Percentiles rank a stretch among this genome's conserved stretches.
Conservation (phyloP, 2,888 invertebrate genomes). For the Rhabditoides inermis region DNA sequence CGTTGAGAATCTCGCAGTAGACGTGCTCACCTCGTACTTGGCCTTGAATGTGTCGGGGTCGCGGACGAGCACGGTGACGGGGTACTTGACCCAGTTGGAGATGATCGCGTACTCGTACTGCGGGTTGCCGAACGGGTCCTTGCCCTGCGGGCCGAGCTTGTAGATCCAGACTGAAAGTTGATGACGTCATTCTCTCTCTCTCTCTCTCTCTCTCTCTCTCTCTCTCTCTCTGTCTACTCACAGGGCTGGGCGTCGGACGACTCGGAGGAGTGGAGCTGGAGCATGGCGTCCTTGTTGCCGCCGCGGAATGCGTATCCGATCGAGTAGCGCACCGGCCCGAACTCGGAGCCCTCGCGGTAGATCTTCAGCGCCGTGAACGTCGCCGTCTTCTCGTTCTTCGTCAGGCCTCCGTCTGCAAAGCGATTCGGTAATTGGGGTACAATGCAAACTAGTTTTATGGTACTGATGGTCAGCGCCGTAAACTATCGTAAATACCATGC, state of each 20-base stretch:
- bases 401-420: conserved; percentile 50
- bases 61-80: conserved; percentile 52
- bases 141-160: conserved; percentile 52
- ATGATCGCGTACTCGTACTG: conserved; percentile 53
- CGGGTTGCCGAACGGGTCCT: conserved; percentile 52
- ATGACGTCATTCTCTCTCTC: background rate
- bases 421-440: too few species aligned
- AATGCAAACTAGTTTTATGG: too few species aligned
- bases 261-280: conserved; percentile 51
- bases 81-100: conserved; percentile 53
- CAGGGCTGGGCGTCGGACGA: conserved; percentile 51
- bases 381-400: conserved; percentile 52
- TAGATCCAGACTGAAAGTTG: conserved; percentile 52
- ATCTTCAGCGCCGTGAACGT: conserved; percentile 53
- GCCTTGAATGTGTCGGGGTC: conserved; percentile 52
- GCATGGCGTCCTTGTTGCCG: conserved; percentile 52
- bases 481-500: too few species aligned
- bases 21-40: conserved; percentile 48
- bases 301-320: conserved; percentile 53
- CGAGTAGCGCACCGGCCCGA: conserved; percentile 50
- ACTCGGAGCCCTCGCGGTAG: conserved; percentile 52
- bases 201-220: background rate
- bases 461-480: too few species aligned
- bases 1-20: too few species aligned
- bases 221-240: conserved; percentile 11